Conservation (phyloP, 92 coral and sea anemone genomes). For the Blastomussa wellsi region DNA sequence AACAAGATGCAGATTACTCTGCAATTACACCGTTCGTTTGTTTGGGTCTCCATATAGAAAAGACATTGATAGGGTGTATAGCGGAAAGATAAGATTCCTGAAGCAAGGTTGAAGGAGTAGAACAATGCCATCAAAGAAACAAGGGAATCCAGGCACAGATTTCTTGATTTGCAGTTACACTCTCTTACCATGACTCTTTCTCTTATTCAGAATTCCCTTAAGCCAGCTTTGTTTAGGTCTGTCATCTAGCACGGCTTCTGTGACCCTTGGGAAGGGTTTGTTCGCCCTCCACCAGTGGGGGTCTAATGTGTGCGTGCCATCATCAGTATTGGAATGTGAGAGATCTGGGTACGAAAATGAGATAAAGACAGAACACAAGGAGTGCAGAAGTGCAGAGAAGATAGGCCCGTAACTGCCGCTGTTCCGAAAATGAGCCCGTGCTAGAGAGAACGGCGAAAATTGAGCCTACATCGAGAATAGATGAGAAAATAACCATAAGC, state of each 20-base stretch:
- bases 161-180: neutral
- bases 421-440: no score
- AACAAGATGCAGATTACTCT: no score
- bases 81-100: neutral
- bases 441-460: no score
- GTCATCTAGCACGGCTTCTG: neutral
- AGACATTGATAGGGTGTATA: neutral
- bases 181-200: slow-evolving; percentile 33
- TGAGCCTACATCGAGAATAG: no score
- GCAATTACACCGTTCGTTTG: no score
- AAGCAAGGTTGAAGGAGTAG: neutral
- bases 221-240: slow-evolving; percentile 37
- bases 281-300: slow-evolving; percentile 61
- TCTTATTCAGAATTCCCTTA: slow-evolving; percentile 22
- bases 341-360: slow-evolving; percentile 7
- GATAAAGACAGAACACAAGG: slow-evolving; percentile 14
- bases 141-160: neutral
- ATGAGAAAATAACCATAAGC: neutral
- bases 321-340: slow-evolving; percentile 8
- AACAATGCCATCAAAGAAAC: neutral
- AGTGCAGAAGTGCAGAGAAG: neutral
- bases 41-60: neutral
- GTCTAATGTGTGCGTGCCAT: slow-evolving; percentile 25
- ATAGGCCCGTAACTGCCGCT: no score
- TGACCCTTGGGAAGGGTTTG: slow-evolving; percentile 32